phyloP scores from a whole-genome alignment of 2,797 vertebrate genomes.

The Cichlasoma orientale region DNA sequence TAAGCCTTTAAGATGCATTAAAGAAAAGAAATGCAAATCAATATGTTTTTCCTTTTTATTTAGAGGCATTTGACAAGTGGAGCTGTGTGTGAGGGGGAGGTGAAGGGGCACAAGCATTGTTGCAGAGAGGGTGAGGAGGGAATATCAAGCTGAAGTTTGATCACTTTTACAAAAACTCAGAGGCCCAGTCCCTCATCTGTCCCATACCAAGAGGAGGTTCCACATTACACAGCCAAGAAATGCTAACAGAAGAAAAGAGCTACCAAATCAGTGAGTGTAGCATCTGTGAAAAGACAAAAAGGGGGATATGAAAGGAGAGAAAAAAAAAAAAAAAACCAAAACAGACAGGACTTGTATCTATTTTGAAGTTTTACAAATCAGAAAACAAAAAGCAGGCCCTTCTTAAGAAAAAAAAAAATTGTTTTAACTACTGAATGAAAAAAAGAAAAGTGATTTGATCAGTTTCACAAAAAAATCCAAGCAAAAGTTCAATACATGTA shows the following conservation, averaged over 20 bases:
- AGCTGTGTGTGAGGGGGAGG: conserved; percentile 88
- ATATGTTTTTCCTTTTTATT: conserved; percentile 87
- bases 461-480: conserved; percentile 78
- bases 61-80: conserved; percentile 97
- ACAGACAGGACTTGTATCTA: conserved; percentile 74
- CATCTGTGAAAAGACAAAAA: conserved; percentile 81
- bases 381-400: conserved; percentile 78
- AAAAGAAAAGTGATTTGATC: too few relatives aligned
- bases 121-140: conserved; percentile 85
- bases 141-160: conserved; percentile 89
- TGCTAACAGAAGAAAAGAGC: conserved; percentile 86
- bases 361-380: conserved; percentile 78
- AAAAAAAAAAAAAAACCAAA: not conserved
- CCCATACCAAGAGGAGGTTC: conserved; percentile 88
- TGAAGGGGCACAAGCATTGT: conserved; percentile 90
- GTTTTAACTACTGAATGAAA: conserved; percentile 70
- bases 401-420: conserved; percentile 59
- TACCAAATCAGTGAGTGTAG: conserved; percentile 84
- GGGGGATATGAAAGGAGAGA: conserved; percentile 9
- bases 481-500: conserved; percentile 82
- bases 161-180: conserved; percentile 77
- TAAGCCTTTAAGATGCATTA: too few relatives aligned
- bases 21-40: not conserved
- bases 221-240: conserved; percentile 89
- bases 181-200: conserved; percentile 86